Conservation (phyloP, 1,140 invertebrate genomes). For the Polypedilum vanderplanki region DNA sequence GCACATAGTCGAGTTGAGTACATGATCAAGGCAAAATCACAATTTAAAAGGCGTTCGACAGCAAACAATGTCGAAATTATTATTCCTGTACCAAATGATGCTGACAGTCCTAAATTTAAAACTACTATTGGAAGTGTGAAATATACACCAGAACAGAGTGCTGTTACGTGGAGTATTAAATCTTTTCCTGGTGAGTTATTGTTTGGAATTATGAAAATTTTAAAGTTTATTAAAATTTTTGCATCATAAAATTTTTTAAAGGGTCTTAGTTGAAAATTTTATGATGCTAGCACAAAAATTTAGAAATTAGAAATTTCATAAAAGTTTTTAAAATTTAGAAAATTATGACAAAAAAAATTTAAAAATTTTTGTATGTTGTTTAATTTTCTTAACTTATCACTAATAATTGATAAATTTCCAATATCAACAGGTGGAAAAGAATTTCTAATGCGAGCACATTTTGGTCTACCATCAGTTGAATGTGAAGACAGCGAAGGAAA, state of each 20-base stretch:
- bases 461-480: slow-evolving; percentile 95
- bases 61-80: slow-evolving; percentile 99
- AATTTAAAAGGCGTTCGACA: slow-evolving; percentile 96
- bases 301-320: too few relatives aligned
- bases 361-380: too few relatives aligned
- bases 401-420: too few relatives aligned
- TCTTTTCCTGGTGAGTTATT: slow-evolving; percentile 69
- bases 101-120: slow-evolving; percentile 98
- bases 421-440: slow-evolving; percentile 86
- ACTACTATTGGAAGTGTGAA: slow-evolving; percentile 96
- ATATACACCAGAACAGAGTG: slow-evolving; percentile 95
- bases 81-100: slow-evolving; percentile 96
- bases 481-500: slow-evolving; percentile 94
- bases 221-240: too few relatives aligned
- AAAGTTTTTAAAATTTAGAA: too few relatives aligned
- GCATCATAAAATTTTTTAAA: too few relatives aligned
- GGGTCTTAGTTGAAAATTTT: too few relatives aligned
- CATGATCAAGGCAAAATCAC: slow-evolving; percentile 99
- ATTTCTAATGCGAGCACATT: slow-evolving; percentile 98
- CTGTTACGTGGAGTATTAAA: slow-evolving; percentile 98
- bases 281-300: too few relatives aligned
- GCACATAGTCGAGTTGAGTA: slow-evolving; percentile 97
- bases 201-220: too few relatives aligned
- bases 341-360: too few relatives aligned
- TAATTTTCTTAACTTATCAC: too few relatives aligned